Evolutionary conservation across 1,140 invertebrate species (phyloP), one percentile per base, ranked within the genome.

Genomic region (Melipona quadrifasciata): DNA sequence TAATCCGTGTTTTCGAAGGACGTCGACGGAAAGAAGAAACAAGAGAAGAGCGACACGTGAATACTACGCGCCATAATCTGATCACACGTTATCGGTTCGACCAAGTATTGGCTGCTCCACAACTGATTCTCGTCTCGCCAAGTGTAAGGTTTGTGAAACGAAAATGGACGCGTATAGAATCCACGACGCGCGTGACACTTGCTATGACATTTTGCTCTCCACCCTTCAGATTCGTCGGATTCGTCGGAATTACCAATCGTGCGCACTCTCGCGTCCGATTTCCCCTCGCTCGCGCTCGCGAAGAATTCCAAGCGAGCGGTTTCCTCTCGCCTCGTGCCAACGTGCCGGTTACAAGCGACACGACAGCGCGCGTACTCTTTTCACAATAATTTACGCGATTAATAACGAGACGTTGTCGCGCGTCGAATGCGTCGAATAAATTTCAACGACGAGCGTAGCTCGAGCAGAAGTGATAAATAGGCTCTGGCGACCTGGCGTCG

Each of bases 381-480:
- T 77, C 24, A 76, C 74, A 27, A 16, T 64, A 61, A 77, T 77
- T 77, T 77, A 77, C 74, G 57, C 34, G 34, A 77, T 61, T 64
- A 64, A 77, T 47, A 76, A 64, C 74, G 24, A 61, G 58, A 47
- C 74, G 57, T 64, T n/a, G 31, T 47, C 34, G 34, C 17, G 16
- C 31, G 34, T 47, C 34, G 16, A 61, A 61, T 19, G 14, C 58
- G 74, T 77, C 34, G 57, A 76, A 75, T 34, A 39, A 75, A 74
- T 74, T 74, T 53, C 17, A 10, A 17, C 47, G 27, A 10, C 47
- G 51, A 53, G 47, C 71, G 47, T 19, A 73, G 71, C 55, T 73
- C 71, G 73, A 61, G 31, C 55, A 39, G 74, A 61, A 19, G 53
- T 79, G 47, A 79, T 39, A 79, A 79, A 79, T 68, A 68, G 64